These are phyloP conservation scores for Sitophilus oryzae DNA, from an alignment of 1,140 invertebrate species.

Conservation along the genomic window DNA sequence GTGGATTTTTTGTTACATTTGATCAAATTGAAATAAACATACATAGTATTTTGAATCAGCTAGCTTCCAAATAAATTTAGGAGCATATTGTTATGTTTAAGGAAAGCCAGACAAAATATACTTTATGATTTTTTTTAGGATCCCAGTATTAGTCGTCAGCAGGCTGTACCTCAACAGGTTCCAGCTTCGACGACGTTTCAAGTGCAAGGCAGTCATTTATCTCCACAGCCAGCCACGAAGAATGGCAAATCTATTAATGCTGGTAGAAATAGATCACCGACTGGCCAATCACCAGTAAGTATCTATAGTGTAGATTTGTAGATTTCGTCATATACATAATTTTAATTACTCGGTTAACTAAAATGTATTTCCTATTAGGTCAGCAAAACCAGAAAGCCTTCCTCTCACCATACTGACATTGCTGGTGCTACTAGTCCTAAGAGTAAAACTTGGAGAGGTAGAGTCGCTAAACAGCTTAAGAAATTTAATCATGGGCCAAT, in stretches of 20 bases:
- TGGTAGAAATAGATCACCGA: constrained; percentile 34
- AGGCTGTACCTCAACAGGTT: constrained; percentile 55
- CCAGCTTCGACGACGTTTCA: constrained; percentile 45
- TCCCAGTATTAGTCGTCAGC: constrained; percentile 43
- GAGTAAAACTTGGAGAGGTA: constrained; percentile 83
- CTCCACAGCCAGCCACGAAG: constrained; percentile 30
- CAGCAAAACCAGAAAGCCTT: constrained; percentile 63
- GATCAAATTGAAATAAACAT: no score
- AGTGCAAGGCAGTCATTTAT: constrained; percentile 39
- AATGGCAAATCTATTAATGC: constrained; percentile 28
- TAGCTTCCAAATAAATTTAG: no score
- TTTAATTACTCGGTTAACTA: neutral
- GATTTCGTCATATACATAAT: no score
- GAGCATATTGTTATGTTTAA: no score
- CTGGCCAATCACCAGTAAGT: constrained; percentile 59
- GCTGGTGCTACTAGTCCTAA: constrained; percentile 63
- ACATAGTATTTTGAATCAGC: no score
- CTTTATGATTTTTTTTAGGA: constrained; percentile 36
- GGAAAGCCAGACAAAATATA: no score
- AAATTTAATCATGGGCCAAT: constrained; percentile 59
- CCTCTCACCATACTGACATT: constrained; percentile 47
- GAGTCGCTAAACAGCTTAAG: constrained; percentile 74
- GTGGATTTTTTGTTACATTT: no score
- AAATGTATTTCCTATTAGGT: constrained; percentile 12
- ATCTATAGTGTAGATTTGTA: no score